Percentiles rank a stretch among this genome's conserved stretches.
Conservation (phyloP, 2,888 invertebrate species). For the Eupithecia centaureata region DNA sequence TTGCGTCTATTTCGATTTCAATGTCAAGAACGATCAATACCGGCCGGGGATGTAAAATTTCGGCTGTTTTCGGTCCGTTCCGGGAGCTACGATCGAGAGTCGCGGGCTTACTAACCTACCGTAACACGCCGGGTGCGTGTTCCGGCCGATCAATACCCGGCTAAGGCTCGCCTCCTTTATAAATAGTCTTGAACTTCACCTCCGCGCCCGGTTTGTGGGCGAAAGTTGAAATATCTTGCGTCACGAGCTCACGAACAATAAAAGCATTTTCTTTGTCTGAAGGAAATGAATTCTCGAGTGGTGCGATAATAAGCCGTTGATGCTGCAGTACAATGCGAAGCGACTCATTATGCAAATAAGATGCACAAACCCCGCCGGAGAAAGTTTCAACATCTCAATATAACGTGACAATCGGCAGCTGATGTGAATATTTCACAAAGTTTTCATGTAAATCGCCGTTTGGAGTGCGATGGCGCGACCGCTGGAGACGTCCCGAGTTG, state of each 20-base stretch:
- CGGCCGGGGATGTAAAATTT: conserved; percentile 80
- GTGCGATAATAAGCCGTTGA: conserved; percentile 60
- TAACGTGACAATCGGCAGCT: conserved; percentile 77
- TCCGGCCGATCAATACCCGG: conserved; percentile 78
- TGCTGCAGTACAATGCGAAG: conserved; percentile 63
- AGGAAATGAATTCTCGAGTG: conserved; percentile 57
- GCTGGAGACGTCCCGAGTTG: conserved; percentile 57
- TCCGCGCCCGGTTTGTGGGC: conserved; percentile 67
- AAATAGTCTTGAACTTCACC: conserved; percentile 84
- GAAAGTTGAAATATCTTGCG: conserved; percentile 70
- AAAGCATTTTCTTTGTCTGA: conserved; percentile 50
- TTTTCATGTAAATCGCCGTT: conserved; percentile 76
- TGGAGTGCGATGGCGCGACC: conserved; percentile 57
- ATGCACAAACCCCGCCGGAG: conserved; percentile 69
- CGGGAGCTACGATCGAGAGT: conserved; percentile 72
- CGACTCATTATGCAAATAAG: conserved; percentile 75
- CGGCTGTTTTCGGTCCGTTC: conserved; percentile 77
- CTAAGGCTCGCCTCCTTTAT: conserved; percentile 77
- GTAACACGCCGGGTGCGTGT: conserved; percentile 78
- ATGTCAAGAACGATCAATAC: conserved; percentile 84
- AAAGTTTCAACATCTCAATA: conserved; percentile 79
- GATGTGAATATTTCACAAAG: conserved; percentile 79
- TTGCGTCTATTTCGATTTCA: conserved; percentile 81
- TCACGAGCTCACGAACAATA: conserved; percentile 50
- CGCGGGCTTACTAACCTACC: conserved; percentile 82